Base-by-base conservation (phyloP, 2,888 invertebrate species). In the Agapostemon virescens region DNA sequence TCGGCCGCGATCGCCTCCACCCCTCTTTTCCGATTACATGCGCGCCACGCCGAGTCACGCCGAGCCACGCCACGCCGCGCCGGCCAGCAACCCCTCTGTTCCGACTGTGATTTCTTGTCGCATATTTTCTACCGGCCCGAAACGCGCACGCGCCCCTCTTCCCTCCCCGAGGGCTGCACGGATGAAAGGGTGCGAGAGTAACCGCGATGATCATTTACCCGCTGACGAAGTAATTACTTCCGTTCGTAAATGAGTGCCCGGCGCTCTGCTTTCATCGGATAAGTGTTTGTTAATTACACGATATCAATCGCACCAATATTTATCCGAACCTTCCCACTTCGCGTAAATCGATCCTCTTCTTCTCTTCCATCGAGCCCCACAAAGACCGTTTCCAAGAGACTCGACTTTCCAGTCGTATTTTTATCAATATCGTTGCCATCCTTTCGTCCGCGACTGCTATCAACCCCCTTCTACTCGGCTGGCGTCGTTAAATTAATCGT, bases 1-100 rank as follows among this genome's bases (percentile, higher is more conserved):
- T 77, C 81, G 78, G 68, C 71, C 82, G 73, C 68, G 81, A 81
- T 79, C 77, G 78, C 79, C 74, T 78, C 84, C 77, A 75, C 83
- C 77, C 82, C 74, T 26, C 81, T 76, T 78, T 78, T 81, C 80
- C 80, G 74, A 77, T 73, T 80, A 83, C 80, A 76, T 74, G 67
- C 83, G 80, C 66, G 55, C 49, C 77, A 73, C 68, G 64, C 58
- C 58, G 52, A 58, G 61, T 42, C 76, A 70, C 61, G 52, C 17
- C 17, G 58, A 30, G 30, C 58, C 9, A 9, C 20, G 26, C 26
- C 26, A 11, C 17, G 2, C 58, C 9, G 11, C 76, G 76, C 58
- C 66, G 36, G 13, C 61, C 36, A n/a, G 63, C 72, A 69, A 45
- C 67, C 75, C 81, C 75, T 49, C 38, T 26, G 45, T 42, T 45